Conservation (phyloP, 2,113 vertebrate species). For the Ploceus nigricollis region DNA sequence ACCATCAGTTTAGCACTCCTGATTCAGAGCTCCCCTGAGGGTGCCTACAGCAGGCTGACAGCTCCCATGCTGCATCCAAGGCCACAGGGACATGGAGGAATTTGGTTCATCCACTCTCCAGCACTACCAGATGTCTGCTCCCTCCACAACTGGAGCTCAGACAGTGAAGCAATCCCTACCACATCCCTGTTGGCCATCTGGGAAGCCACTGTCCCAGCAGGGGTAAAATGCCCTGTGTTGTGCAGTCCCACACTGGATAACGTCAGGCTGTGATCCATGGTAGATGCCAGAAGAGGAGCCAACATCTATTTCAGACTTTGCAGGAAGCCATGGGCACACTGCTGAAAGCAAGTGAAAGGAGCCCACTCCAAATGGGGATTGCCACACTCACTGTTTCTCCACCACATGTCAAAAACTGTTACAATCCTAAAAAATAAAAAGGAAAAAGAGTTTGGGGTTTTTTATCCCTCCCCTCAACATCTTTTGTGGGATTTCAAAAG, state of each 20-base stretch:
- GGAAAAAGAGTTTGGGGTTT: background rate
- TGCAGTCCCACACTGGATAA: background rate
- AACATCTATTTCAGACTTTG: background rate
- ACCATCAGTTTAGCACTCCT: background rate
- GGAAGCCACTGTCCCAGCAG: constrained; percentile 9
- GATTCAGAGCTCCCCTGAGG: background rate
- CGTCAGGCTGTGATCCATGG: background rate
- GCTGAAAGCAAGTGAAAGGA: background rate
- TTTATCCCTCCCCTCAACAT: background rate
- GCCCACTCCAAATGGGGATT: background rate
- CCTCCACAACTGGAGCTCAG: background rate
- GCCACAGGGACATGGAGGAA: background rate
- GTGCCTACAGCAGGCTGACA: background rate
- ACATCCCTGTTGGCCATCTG: background rate
- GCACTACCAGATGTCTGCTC: background rate
- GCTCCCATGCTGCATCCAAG: background rate
- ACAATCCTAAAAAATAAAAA: background rate
- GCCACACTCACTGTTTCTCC: background rate
- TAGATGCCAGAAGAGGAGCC: background rate
- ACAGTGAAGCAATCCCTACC: background rate
- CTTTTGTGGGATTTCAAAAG: background rate
- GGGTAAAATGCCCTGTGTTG: background rate
- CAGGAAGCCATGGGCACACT: background rate
- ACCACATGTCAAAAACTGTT: background rate
- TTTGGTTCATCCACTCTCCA: background rate